These are phyloP conservation scores for Koerneria pararmatus DNA, from an alignment of 2,888 invertebrate species.

Conservation along the genomic window DNA sequence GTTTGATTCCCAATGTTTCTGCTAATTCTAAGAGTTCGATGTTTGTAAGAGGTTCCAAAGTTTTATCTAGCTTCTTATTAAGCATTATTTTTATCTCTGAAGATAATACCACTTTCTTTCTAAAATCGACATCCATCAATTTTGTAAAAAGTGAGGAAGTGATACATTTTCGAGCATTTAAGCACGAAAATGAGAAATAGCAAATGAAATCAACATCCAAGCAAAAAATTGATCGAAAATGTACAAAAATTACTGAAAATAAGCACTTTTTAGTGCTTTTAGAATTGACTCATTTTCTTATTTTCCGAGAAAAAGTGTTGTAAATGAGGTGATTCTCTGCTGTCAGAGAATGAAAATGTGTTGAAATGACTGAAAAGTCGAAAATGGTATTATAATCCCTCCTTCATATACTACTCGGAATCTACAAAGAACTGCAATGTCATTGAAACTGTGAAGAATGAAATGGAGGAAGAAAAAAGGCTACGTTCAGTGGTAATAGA, in stretches of 20 bases:
- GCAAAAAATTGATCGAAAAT: constrained; percentile 27
- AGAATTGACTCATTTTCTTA: too few species aligned
- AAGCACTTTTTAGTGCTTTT: too few species aligned
- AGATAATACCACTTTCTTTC: constrained; percentile 23
- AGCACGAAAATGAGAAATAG: constrained; percentile 25
- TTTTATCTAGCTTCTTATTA: constrained; percentile 24
- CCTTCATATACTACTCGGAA: too few species aligned
- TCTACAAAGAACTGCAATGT: too few species aligned
- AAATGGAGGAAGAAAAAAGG: too few species aligned
- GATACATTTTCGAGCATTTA: constrained; percentile 27
- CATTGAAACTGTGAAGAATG: too few species aligned
- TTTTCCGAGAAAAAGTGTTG: too few species aligned
- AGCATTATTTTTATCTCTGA: constrained; percentile 20
- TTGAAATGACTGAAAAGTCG: too few species aligned
- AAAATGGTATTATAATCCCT: too few species aligned
- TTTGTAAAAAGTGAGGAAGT: constrained; percentile 26
- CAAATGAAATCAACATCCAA: constrained; percentile 27
- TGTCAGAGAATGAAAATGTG: too few species aligned
- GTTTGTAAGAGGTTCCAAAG: constrained; percentile 23
- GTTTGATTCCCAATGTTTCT: constrained; percentile 16
- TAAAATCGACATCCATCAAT: constrained; percentile 24
- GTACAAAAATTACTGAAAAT: constrained; percentile 23
- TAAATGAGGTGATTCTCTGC: too few species aligned
- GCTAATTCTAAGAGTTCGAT: constrained; percentile 14
- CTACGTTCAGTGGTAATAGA: too few species aligned